Evolutionary conservation across 2,888 invertebrate species (phyloP).

Genomic region (Dysmachus trigonus): DNA sequence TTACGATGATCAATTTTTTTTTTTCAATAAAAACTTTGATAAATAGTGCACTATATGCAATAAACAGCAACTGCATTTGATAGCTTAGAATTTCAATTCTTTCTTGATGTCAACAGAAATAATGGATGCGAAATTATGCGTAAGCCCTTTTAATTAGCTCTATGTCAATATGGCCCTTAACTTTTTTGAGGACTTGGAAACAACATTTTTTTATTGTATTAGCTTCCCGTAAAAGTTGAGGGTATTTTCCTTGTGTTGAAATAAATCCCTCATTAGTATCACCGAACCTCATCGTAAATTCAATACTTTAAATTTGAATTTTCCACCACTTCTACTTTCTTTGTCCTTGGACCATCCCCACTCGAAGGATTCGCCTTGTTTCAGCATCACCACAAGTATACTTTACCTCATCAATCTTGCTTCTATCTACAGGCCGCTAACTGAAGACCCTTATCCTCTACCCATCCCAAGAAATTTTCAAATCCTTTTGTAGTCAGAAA

Average conservation of each 20-base stretch:
- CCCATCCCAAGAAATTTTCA: neutral
- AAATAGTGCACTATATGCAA: too few species aligned
- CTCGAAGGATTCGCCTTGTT: neutral
- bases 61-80: too few species aligned
- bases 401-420: neutral
- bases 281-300: neutral
- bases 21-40: too few species aligned
- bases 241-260: neutral
- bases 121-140: too few species aligned
- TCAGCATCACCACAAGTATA: neutral
- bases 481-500: neutral
- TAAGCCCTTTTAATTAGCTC: neutral
- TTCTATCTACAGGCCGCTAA: neutral
- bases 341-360: neutral
- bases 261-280: neutral
- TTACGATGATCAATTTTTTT: too few species aligned
- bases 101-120: too few species aligned
- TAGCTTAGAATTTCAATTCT: too few species aligned
- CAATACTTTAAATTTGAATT: neutral
- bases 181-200: neutral
- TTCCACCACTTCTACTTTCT: neutral
- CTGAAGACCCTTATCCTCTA: neutral
- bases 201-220: neutral
- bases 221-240: neutral
- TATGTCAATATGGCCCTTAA: neutral